Base-by-base conservation (phyloP, 2,888 invertebrate genomes). In the Amphipoea oculea region DNA sequence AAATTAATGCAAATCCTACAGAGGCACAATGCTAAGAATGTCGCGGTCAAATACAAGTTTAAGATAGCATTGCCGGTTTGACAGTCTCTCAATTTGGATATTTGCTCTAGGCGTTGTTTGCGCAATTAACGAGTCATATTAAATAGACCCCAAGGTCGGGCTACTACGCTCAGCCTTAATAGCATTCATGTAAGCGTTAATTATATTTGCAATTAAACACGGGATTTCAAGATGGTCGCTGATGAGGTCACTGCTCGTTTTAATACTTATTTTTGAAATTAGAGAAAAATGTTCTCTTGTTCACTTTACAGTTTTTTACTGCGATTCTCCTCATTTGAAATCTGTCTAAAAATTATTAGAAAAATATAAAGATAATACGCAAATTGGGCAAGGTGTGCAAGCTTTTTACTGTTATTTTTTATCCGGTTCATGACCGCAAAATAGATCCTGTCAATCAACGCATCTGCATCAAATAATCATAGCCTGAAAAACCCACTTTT, bases 71-170 rank as follows among this genome's bases (percentile, higher is more conserved):
- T 77, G 73, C 73, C 9, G 29, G 54, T 86, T 82, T 81, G 85
- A 83, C 85, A 85, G 78, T 83, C 73, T 76, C 80, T 72, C 57
- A 67, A 57, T 78, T 80, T 70, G 57, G 82, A 20, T 84, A 73
- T 89, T 77, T 81, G 81, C 76, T 81, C 72, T 77, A 69, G 87
- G 82, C 85, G 82, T 81, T 74, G 86, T 81, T 91, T 89, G 89
- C 85, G 84, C 84, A 90, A 90, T 87, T 82, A 87, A 81, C 82
- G 73, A 79, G 73, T 78, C 66, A 82, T 84, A 84, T 84, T 83
- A 85, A 90, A 89, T 89, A 86, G 87, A 86, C 85, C 73, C 72
- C 89, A 92, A 92, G 92, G 92, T 86, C 89, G 68, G 79, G 81
- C 67, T 48, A 66, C 74, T 82, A 84, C 86, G 86, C 78, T 74